Base-by-base conservation (phyloP, 1,140 invertebrate species). In the Drosophila eugracilis region DNA sequence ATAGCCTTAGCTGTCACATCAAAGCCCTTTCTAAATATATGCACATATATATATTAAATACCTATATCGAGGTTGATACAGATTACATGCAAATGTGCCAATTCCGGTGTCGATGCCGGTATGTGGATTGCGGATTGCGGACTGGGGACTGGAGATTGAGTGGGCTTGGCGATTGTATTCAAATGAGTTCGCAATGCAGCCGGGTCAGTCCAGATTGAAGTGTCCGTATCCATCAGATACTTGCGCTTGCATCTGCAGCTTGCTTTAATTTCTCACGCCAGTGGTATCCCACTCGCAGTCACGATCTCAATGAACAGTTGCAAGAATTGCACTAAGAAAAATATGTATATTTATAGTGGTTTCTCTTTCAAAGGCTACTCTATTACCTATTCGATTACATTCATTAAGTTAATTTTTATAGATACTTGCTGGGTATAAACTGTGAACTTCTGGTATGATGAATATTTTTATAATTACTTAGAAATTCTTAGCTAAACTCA, bases 161-260 rank as follows among this genome's bases (percentile, higher is more conserved):
- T 52, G 71, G 55, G 50, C 41, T 39, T 49, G 80, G 65, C 66
- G 34, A 85, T 85, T 85, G 81, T 85, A 84, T 84, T 57, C 37
- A 86, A 84, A 84, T 84, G 52, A 59, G 37, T 28, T 57, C 50
- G 55, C 75, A 41, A 37, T 45, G 50, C 48, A 37, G 39, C 26
- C 41, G 72, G 60, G 60, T 65, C 60, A 65, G 41, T 62, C 24
- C 55, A 36, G 54, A 66, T 70, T 57, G 75, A 73, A 34, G 63
- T 55, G 41, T 52, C 30, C 50, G 53, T 41, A 48, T 52, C 41
- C 76, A 55, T 50, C 57, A 62, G 44, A 77, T 54, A 58, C 71
- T 39, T 77, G 58, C 39, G 44, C 50, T 52, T 71, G 65, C 55
- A 55, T 50, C 32, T 36, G 58, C 55, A 54, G 47, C 60, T 36